These are phyloP conservation scores for Pseudopodoces humilis DNA, from an alignment of 2,113 vertebrate species.

Conservation along the genomic window DNA sequence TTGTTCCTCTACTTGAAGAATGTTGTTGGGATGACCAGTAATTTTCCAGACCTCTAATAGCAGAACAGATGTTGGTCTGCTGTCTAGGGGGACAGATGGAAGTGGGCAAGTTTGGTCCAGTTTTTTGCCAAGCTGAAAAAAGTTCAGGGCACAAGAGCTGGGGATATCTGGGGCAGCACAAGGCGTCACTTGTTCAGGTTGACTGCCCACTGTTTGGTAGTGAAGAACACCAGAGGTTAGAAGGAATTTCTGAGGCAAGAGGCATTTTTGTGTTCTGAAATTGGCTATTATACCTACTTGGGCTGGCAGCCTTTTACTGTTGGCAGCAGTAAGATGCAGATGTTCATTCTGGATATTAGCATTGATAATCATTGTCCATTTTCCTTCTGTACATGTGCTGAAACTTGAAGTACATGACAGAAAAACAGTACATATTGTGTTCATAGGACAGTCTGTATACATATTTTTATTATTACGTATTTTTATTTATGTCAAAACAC, in stretches of 20 bases:
- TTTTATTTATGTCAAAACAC: background rate
- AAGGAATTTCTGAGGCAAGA: background rate
- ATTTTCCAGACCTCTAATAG: background rate
- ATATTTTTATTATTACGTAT: background rate
- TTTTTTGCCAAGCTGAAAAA: background rate
- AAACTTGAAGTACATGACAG: background rate
- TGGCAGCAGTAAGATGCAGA: constrained; percentile 25
- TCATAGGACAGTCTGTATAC: background rate
- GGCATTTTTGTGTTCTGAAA: background rate
- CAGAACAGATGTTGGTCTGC: background rate
- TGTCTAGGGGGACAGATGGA: background rate
- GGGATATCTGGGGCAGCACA: background rate
- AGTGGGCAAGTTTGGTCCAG: background rate
- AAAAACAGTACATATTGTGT: background rate
- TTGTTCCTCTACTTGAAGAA: background rate
- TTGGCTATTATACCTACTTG: background rate
- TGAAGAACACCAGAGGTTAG: background rate
- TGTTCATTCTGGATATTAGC: background rate
- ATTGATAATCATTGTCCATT: background rate
- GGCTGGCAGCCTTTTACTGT: background rate
- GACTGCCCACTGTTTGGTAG: background rate
- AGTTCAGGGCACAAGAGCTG: background rate
- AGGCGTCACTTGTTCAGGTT: background rate
- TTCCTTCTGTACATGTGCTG: background rate
- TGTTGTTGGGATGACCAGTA: background rate